These are phyloP conservation scores for Frankliniella intonsa DNA, from an alignment of 2,888 invertebrate species.

Conservation along the genomic window DNA sequence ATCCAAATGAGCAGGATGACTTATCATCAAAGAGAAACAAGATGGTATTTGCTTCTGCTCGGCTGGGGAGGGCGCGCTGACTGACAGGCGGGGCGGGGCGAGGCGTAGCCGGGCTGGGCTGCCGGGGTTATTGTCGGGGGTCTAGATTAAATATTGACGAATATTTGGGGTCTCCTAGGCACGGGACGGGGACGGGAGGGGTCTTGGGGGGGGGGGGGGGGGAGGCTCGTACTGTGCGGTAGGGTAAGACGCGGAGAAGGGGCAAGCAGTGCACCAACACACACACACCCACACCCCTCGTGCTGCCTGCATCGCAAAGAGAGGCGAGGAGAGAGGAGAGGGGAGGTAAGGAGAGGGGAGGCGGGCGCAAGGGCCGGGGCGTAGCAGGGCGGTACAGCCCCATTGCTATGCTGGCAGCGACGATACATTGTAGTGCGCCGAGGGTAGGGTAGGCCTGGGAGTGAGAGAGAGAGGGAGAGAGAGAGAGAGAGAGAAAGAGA, in stretches of 20 bases:
- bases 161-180: neutral
- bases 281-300: too few species aligned
- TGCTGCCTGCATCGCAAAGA: neutral
- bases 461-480: too few species aligned
- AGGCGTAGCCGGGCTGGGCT: neutral
- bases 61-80: neutral
- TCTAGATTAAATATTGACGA: slow-evolving; percentile 17
- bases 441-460: neutral
- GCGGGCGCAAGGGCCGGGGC: neutral
- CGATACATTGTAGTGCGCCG: neutral
- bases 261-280: too few species aligned
- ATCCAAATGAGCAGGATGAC: slow-evolving; percentile 17
- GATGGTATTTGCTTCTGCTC: slow-evolving; percentile 11
- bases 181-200: too few species aligned
- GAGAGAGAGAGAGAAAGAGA: neutral
- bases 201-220: too few species aligned
- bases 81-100: neutral
- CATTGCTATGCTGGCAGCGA: neutral
- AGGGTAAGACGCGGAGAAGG: too few species aligned
- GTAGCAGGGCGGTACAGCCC: neutral
- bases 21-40: slow-evolving; percentile 12
- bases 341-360: neutral
- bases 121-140: neutral
- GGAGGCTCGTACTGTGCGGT: too few species aligned
- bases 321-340: neutral